phyloP scores from a whole-genome alignment of 2,113 vertebrate species.

The Sylvilagus bachmani region DNA sequence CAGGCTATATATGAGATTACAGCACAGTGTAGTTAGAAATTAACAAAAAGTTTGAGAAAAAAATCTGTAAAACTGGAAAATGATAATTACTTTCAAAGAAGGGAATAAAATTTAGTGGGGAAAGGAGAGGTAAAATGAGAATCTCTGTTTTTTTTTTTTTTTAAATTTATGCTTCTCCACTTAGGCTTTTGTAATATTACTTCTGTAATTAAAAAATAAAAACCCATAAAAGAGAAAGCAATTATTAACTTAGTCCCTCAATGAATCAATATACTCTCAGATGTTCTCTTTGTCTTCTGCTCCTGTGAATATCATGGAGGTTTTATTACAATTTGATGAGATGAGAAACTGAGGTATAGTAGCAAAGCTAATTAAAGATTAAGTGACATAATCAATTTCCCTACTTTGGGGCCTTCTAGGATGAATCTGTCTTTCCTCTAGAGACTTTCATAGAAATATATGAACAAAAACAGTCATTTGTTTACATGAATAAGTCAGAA shows the following conservation, averaged over 20 bases:
- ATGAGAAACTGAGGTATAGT: background rate
- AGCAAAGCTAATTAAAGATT: background rate
- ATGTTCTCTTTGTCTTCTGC: background rate
- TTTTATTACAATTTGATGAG: background rate
- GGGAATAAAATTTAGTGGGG: background rate
- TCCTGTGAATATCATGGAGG: background rate
- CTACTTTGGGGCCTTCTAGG: background rate
- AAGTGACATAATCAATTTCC: background rate
- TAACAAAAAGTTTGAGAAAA: background rate
- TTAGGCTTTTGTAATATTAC: slow-evolving; percentile 15
- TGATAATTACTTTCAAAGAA: slow-evolving; percentile 5
- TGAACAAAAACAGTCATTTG: background rate
- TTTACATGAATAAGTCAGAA: slow-evolving; percentile 22
- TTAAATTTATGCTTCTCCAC: background rate
- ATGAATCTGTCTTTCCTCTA: background rate
- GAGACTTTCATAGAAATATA: background rate
- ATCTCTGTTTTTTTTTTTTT: background rate
- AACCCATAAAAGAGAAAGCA: slow-evolving; percentile 21
- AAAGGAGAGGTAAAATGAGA: background rate
- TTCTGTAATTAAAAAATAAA: slow-evolving; percentile 44
- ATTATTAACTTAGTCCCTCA: slow-evolving; percentile 24
- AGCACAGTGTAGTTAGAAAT: slow-evolving; percentile 6
- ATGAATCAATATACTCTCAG: background rate
- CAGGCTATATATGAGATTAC: background rate
- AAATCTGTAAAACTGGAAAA: slow-evolving; percentile 34